Base-by-base conservation (phyloP, 2,113 vertebrate genomes). In the Microcebus tavaratra region DNA sequence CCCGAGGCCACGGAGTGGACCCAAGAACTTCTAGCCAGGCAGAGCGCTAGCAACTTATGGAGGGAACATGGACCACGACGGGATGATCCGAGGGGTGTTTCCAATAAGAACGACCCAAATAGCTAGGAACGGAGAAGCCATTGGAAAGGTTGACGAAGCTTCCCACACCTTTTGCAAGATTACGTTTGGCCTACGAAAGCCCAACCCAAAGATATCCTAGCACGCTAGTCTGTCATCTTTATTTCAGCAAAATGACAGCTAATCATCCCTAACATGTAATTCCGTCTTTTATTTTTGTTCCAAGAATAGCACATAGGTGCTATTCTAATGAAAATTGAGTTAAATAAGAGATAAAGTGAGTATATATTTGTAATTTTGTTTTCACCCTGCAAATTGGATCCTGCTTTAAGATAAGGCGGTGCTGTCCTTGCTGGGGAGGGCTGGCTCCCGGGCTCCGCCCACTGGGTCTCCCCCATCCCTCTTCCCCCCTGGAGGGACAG, bases 61-160 rank as follows among this genome's bases (percentile, higher is more conserved):
- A 72, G 12, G 53, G 39, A 48, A n/a, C 1, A 2, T 0, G 0
- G 72, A 18, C 15, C 13, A 4, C 57, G 34, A 21, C 0, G 9
- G 13, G 20, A 6, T 0, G 11, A 31, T 21, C 36, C 0, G 7
- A 39, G 59, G 87, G 83, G 45, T 36, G 11, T 25, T 45, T n/a
- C 48, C 31, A 15, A 2, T 0, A 2, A 27, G 53, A 53, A 6
- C 0, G 0, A 50, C 20, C 20, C 45, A 4, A 3, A 2, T 0
- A 5, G 25, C 25, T 18, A 25, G 81, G 81, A 4, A 55, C 6
- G 12, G 34, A 23, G 34, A 6, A 10, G 18, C 18, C n/a, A 72
- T 4, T 12, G 65, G 31, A 36, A 84, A 39, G 78, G 42, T 12
- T 6, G 48, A 5, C 0, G 2, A 9, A 2, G 65, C 13, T 13